These are phyloP conservation scores for Amorpha juglandis DNA, from an alignment of 2,888 invertebrate genomes.

Conservation along the genomic window DNA sequence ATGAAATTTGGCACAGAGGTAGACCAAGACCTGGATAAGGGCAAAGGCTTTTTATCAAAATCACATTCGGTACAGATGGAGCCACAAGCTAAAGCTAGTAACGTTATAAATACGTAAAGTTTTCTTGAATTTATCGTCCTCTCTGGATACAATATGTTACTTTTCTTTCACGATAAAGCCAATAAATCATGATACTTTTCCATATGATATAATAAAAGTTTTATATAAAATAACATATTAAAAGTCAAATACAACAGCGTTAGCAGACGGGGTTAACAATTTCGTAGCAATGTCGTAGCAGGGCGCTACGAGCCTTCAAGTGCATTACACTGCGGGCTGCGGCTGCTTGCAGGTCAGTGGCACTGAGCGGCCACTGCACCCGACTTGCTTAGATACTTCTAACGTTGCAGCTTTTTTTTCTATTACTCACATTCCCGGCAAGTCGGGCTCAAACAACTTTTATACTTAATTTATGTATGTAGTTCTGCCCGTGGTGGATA, in stretches of 20 bases:
- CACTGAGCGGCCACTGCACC: slow-evolving; percentile 79
- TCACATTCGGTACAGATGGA: too few relatives aligned
- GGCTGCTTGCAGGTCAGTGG: slow-evolving; percentile 74
- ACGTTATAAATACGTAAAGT: neutral
- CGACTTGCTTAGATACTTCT: slow-evolving; percentile 81
- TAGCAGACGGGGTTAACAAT: slow-evolving; percentile 13
- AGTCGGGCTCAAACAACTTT: slow-evolving; percentile 73
- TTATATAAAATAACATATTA: slow-evolving; percentile 1
- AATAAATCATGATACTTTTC: slow-evolving; percentile 1
- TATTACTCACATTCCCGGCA: slow-evolving; percentile 75
- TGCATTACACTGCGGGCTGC: slow-evolving; percentile 44
- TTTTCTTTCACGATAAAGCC: slow-evolving; percentile 2
- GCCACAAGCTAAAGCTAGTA: too few relatives aligned
- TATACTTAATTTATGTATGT: slow-evolving; percentile 23
- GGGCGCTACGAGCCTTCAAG: slow-evolving; percentile 61
- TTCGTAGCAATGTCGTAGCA: slow-evolving; percentile 66
- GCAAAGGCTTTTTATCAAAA: too few relatives aligned
- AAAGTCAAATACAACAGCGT: slow-evolving; percentile 8
- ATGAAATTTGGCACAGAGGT: too few relatives aligned
- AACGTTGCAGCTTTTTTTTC: slow-evolving; percentile 79
- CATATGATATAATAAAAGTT: neutral
- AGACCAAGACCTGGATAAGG: too few relatives aligned
- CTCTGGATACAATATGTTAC: slow-evolving; percentile 1
- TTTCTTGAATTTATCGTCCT: neutral
- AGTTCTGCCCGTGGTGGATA: slow-evolving; percentile 14